Conservation (phyloP, 2,797 vertebrate genomes). For the Ibycter americanus region DNA sequence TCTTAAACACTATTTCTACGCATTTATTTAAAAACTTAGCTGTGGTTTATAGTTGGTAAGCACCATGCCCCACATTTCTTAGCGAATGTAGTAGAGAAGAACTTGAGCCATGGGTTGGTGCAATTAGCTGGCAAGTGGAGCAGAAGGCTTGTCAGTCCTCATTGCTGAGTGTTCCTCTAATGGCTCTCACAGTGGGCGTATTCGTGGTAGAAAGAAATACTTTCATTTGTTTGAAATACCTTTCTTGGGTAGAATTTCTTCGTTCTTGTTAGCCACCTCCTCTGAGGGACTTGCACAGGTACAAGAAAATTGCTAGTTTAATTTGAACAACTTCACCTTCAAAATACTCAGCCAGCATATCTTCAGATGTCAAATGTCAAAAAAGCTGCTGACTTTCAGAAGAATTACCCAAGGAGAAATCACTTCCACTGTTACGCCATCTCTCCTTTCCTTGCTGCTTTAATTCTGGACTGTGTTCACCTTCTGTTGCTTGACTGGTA, state of each 20-base stretch:
- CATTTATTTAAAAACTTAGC: neutral
- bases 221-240: neutral
- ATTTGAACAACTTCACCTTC: neutral
- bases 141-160: neutral
- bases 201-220: neutral
- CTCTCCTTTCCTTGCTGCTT: neutral
- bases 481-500: neutral
- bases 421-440: neutral
- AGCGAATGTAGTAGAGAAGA: neutral
- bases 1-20: neutral
- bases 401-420: neutral
- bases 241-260: neutral
- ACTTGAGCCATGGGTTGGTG: neutral
- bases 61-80: neutral
- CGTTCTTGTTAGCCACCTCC: neutral
- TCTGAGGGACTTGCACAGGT: neutral
- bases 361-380: neutral
- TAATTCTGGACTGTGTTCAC: neutral
- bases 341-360: neutral
- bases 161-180: neutral
- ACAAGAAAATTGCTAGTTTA: neutral
- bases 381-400: neutral
- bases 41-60: neutral
- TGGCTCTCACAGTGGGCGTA: rapidly evolving
- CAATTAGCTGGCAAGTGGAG: neutral